phyloP scores from a whole-genome alignment of 2,797 vertebrate species.

The Tenualosa ilisha region DNA sequence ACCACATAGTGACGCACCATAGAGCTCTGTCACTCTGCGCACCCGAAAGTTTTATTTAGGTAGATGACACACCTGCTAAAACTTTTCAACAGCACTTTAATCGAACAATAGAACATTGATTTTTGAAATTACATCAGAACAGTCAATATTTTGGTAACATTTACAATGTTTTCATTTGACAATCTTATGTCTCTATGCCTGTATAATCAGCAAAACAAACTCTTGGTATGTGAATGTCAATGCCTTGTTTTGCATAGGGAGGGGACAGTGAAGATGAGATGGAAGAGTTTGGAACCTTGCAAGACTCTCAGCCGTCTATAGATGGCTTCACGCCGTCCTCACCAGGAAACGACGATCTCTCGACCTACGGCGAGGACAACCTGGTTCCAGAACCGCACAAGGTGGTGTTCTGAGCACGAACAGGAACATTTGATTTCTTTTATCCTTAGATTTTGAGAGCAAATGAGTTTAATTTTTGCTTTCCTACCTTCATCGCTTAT shows the following conservation, averaged over 20 bases:
- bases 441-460: neutral
- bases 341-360: conserved; percentile 57
- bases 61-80: too few relatives aligned
- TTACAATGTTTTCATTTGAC: neutral
- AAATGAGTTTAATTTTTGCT: too few relatives aligned
- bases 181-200: too few relatives aligned
- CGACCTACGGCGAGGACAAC: conserved; percentile 79
- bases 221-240: neutral
- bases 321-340: conserved; percentile 36
- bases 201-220: neutral
- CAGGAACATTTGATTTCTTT: neutral
- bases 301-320: conserved; percentile 58
- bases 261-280: conserved; percentile 80
- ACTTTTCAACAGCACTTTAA: too few relatives aligned
- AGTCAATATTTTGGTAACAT: too few relatives aligned
- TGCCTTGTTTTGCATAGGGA: conserved; percentile 63
- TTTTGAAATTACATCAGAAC: too few relatives aligned
- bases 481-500: neutral
- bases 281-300: conserved; percentile 63
- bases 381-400: conserved; percentile 88
- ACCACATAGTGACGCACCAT: too few relatives aligned
- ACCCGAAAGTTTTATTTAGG: too few relatives aligned
- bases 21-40: too few relatives aligned
- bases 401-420: conserved; percentile 63
- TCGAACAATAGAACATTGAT: too few relatives aligned